Evolutionary conservation across 2,113 vertebrate genomes (phyloP).

Genomic region (Sturnus vulgaris): DNA sequence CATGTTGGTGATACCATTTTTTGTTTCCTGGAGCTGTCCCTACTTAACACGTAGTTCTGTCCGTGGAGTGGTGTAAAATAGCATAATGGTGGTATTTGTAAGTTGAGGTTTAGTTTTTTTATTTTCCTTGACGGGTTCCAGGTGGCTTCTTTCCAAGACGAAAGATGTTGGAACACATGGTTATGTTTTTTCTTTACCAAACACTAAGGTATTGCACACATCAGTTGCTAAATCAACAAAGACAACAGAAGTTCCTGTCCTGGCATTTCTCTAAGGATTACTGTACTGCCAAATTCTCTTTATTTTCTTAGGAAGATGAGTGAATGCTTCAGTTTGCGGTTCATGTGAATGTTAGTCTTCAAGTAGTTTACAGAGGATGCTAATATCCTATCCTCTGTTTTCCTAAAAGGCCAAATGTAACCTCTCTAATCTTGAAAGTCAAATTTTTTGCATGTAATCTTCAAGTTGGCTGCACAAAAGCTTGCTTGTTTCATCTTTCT

Average conservation of each 20-base stretch:
- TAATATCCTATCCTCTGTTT: slow-evolving; percentile 11
- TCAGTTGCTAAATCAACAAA: slow-evolving; percentile 45
- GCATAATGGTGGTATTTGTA: background rate
- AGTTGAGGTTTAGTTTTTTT: slow-evolving; percentile 36
- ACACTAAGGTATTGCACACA: slow-evolving; percentile 28
- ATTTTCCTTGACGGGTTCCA: slow-evolving; percentile 35
- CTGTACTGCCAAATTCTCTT: background rate
- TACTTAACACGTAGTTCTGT: background rate
- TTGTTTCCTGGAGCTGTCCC: background rate
- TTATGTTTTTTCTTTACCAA: slow-evolving; percentile 34
- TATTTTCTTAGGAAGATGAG: slow-evolving; percentile 24
- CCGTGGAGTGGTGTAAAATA: background rate
- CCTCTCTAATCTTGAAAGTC: background rate
- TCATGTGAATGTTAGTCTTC: background rate
- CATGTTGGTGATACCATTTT: background rate
- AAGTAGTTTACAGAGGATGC: slow-evolving; percentile 2
- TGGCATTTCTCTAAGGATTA: background rate
- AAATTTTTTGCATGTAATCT: background rate
- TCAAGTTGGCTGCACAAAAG: background rate
- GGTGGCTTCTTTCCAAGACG: background rate
- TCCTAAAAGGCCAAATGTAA: background rate
- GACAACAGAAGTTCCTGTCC: slow-evolving; percentile 34
- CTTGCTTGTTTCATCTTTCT: background rate
- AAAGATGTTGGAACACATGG: background rate
- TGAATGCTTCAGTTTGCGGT: background rate